Conservation (phyloP, 2,797 vertebrate species). For the Luscinia luscinia region DNA sequence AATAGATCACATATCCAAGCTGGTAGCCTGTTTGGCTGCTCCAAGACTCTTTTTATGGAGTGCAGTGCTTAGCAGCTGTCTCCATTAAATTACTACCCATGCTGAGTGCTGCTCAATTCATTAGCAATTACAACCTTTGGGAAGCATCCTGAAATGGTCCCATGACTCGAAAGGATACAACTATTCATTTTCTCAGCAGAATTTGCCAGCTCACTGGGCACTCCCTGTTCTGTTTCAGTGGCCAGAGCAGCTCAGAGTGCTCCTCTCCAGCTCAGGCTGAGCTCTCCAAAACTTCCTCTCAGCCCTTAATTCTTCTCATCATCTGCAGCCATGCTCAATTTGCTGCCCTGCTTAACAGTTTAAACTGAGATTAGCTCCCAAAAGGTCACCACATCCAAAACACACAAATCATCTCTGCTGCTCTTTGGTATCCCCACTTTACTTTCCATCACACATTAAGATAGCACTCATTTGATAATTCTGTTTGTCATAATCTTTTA, state of each 20-base stretch:
- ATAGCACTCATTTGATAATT: background rate
- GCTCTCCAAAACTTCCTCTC: background rate
- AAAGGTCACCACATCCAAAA: background rate
- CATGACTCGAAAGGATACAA: background rate
- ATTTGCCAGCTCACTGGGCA: background rate
- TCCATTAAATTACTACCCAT: background rate
- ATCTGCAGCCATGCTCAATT: background rate
- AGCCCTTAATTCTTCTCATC: background rate
- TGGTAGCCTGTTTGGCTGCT: background rate
- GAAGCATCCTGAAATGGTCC: background rate
- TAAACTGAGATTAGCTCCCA: background rate
- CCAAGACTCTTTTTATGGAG: background rate
- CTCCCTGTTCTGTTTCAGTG: background rate
- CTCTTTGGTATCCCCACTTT: background rate
- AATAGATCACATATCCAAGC: accelerated
- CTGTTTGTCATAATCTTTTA: background rate
- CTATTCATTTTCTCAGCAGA: conserved; percentile 10
- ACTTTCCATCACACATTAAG: background rate
- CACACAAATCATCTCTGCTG: background rate
- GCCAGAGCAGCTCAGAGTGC: background rate
- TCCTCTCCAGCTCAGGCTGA: background rate
- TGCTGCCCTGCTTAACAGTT: background rate
- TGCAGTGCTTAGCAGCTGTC: background rate
- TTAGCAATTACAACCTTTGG: background rate
- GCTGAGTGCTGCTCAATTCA: background rate